Evolutionary conservation across 2,888 invertebrate genomes (phyloP), one percentile per base, ranked within the genome.

Genomic region (Pecten maximus): DNA sequence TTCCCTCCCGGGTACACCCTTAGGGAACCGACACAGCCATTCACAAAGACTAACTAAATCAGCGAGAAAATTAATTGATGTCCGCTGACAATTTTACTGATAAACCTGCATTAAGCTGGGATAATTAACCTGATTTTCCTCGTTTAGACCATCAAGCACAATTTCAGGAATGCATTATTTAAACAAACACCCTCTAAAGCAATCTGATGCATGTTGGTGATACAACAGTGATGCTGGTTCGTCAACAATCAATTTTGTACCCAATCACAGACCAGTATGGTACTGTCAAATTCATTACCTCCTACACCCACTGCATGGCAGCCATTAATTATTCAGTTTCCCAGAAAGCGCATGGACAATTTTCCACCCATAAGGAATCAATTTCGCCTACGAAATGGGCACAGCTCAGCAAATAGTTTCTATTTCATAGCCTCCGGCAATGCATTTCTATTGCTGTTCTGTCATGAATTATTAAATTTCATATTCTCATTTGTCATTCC

Each of bases 111-210:
- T 74, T 74, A 74, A 74, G 74, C 74, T 15, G 35, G 23, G 35
- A 74, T 74, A 74, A 74, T 74, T 74, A 74, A 74, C 74, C 74
- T 74, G 74, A 74, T 74, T 74, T 74, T 74, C 35, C 74, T 74
- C 74, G 2, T 28, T 74, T 35, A 74, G 15, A 74, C 74, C 74
- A 74, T 74, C 74, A 74, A 74, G 35, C 74, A 28, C 74, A 74
- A 74, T 74, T 74, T 74, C 35, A 74, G 74, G 35, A 74, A 74
- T 74, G 74, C 35, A 74, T 74, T 74, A 74, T 74, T 74, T 74
- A 74, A 28, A 74, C 74, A 74, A 28, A 74, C 74, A 74, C 74
- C 74, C 35, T 74, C 35, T 74, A 74, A 74, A 35, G 74, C 35
- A 74, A 74, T 74, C 74, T 74, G 74, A 74, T 74, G 74, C 74